Conservation (phyloP, 1,140 invertebrate species). For the Ditylenchus dipsaci region DNA sequence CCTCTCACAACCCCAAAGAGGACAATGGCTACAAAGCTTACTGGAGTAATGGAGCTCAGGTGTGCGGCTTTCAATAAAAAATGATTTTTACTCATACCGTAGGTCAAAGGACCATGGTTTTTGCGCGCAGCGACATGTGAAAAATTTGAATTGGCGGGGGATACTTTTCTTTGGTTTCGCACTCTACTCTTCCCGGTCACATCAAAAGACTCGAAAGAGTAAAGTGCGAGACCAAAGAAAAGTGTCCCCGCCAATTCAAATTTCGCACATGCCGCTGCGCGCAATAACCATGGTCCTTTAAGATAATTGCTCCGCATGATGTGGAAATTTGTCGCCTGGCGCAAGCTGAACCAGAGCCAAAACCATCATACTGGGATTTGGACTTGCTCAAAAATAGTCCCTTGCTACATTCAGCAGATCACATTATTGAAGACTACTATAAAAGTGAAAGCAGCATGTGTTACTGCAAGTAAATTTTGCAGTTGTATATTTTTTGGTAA, state of each 20-base stretch:
- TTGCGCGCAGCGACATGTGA: too few species aligned
- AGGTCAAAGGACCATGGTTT: too few species aligned
- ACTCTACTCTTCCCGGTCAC: too few species aligned
- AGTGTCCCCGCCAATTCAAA: too few species aligned
- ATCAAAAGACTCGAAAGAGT: too few species aligned
- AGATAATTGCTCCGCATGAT: conserved; percentile 83
- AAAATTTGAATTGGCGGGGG: too few species aligned
- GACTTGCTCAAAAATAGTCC: conserved; percentile 21
- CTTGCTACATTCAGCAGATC: conserved; percentile 61
- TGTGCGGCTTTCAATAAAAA: not conserved
- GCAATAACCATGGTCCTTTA: too few species aligned
- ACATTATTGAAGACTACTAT: conserved; percentile 68
- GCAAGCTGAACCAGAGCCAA: conserved; percentile 71
- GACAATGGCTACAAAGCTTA: conserved; percentile 97
- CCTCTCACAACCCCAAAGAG: conserved; percentile 96
- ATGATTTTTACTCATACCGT: too few species aligned
- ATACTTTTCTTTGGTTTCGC: too few species aligned
- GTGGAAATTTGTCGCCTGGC: conserved; percentile 77
- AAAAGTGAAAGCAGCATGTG: conserved; percentile 22
- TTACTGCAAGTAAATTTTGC: conserved; percentile 25
- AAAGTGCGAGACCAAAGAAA: too few species aligned
- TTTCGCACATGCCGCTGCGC: too few species aligned
- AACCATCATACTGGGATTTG: conserved; percentile 62
- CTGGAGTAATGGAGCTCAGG: conserved; percentile 83
- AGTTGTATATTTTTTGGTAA: not conserved